Base-by-base conservation (phyloP, 23 tunicate genomes). In the Ciona savignyi region DNA sequence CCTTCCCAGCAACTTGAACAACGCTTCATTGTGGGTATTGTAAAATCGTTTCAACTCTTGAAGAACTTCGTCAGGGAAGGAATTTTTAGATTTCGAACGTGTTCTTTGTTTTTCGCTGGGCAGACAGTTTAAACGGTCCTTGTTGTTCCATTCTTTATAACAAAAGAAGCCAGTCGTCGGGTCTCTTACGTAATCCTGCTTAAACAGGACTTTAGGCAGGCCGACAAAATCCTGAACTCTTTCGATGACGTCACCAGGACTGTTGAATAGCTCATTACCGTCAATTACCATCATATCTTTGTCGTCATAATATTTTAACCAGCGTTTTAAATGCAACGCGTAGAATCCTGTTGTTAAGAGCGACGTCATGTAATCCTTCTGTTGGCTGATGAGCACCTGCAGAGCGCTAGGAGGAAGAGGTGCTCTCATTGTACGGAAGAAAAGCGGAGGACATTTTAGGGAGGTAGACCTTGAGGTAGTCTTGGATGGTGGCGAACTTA, bases 281-380 rank as follows among this genome's bases (percentile, higher is more conserved):
- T 78, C 70, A 3, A 78, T 32, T 2, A 78, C 26, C 75, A 78
- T 35, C 33, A 78, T 35, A 29, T 35, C 51, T 3, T 23, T 4
- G 2, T 20, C 2, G 34, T 34, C 61, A 33, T 34, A 78, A 4
- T 22, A 25, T 6, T 71, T 63, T 3, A 69, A 27, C 83, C 83
- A 78, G 3, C 83, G 26, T 9, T 31, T 30, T 4, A 78, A 24
- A 70, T 78, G 83, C 25, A 78, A 30, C 22, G 83, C 83, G 51
- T 78, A 78, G 51, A 69, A 71, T 6, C 83, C 77, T 4, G 60
- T 78, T 3, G 83, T 78, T 24, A 78, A 70, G 30, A 78, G 70
- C 27, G 33, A 6, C 2, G 29, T 35, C 35, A 63, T 27, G 48
- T 33, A 35, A 9, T 78, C 27, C 4, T 29, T 20, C 24, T 66